phyloP scores from a whole-genome alignment of 1,140 invertebrate species.

The Cheumatopsyche charites region DNA sequence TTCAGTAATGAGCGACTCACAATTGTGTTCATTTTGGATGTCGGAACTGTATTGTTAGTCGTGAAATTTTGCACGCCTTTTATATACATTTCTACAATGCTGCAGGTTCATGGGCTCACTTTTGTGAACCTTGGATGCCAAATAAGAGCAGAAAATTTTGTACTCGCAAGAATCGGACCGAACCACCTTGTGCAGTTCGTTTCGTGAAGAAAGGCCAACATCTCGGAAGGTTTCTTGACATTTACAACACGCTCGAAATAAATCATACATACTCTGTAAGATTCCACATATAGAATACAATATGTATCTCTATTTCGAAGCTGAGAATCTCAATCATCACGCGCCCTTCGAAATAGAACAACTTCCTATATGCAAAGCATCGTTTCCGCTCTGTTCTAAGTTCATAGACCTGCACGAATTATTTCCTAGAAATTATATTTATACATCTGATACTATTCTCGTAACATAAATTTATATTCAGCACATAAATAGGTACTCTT shows the following conservation, averaged over 20 bases:
- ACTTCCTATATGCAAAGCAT: too few species aligned
- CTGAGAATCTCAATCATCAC: too few species aligned
- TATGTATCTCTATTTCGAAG: too few species aligned
- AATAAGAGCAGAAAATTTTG: slow-evolving; percentile 6
- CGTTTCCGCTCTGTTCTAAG: too few species aligned
- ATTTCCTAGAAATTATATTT: too few species aligned
- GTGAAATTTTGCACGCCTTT: background rate
- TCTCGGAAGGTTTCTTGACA: background rate
- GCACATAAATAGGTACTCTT: too few species aligned
- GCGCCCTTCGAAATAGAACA: too few species aligned
- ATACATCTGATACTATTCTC: too few species aligned
- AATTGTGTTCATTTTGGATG: slow-evolving; percentile 21
- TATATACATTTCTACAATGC: background rate
- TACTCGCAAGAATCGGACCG: background rate
- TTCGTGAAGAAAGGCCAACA: background rate
- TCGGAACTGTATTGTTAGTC: background rate
- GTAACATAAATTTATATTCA: too few species aligned
- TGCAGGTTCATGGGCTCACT: too few species aligned
- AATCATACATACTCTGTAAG: background rate
- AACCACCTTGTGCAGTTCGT: slow-evolving; percentile 11
- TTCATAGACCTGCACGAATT: too few species aligned
- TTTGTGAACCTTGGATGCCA: background rate
- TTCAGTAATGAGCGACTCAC: background rate
- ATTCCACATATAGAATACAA: too few species aligned
- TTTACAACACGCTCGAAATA: background rate